These are phyloP conservation scores for Incurvaria masculella DNA, from an alignment of 2,888 invertebrate species.

Conservation along the genomic window DNA sequence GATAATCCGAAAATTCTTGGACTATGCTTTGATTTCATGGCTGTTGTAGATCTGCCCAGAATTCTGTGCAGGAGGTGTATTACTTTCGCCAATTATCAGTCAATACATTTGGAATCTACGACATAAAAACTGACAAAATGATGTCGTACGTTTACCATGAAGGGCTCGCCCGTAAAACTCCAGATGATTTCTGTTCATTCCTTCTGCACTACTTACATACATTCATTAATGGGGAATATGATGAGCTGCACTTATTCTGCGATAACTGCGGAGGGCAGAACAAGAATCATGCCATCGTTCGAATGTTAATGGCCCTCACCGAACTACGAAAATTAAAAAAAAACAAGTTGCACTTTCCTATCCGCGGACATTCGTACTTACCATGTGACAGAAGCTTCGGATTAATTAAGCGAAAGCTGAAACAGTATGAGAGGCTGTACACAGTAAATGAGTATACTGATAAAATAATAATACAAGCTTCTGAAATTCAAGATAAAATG, in stretches of 20 bases:
- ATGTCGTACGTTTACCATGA: background rate
- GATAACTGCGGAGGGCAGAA: background rate
- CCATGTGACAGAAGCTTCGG: slow-evolving; percentile 4
- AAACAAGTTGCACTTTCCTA: slow-evolving; percentile 4
- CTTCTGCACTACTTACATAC: background rate
- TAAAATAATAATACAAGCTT: slow-evolving; percentile 3
- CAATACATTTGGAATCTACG: background rate
- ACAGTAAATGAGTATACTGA: background rate
- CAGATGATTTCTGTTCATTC: background rate
- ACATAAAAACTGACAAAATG: slow-evolving; percentile 1
- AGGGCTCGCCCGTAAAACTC: background rate
- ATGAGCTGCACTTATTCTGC: background rate
- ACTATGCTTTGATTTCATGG: background rate
- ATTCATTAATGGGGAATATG: background rate
- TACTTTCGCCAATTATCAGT: slow-evolving; percentile 1
- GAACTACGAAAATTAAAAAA: slow-evolving; percentile 1
- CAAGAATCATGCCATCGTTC: background rate
- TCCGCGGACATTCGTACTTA: background rate
- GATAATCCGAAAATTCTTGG: background rate
- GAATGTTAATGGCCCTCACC: background rate
- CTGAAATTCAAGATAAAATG: slow-evolving; percentile 1
- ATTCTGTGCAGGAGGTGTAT: background rate
- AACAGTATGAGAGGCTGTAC: background rate
- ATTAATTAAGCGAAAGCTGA: slow-evolving; percentile 3
- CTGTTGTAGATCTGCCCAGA: background rate